phyloP scores from a whole-genome alignment of 2,888 invertebrate species.

The Tiphia femorata region DNA sequence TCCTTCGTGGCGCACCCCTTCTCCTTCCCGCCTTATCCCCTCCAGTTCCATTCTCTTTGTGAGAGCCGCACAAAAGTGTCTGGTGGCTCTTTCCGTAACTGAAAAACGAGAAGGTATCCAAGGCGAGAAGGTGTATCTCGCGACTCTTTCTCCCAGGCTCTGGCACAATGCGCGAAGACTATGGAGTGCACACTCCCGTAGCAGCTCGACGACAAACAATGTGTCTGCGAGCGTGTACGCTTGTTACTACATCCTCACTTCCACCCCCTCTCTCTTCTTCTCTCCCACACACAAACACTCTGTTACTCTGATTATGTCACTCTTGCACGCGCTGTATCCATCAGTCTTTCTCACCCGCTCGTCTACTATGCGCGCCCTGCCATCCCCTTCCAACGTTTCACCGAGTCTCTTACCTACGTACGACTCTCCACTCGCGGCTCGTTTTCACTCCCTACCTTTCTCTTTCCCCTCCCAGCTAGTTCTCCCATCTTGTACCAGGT shows the following conservation, averaged over 20 bases:
- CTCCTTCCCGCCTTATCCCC: background rate
- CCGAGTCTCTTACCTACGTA: no score
- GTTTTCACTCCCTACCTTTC: conserved; percentile 18
- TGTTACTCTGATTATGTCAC: no score
- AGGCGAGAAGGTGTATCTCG: conserved; percentile 16
- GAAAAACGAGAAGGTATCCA: conserved; percentile 18
- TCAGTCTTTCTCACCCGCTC: no score
- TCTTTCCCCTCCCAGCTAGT: conserved; percentile 12
- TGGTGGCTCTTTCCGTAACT: conserved; percentile 35
- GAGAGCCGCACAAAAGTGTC: conserved; percentile 43
- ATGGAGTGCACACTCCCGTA: conserved; percentile 15
- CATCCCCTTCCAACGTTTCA: no score
- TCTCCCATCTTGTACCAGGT: background rate
- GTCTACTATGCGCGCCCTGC: no score
- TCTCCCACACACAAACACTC: conserved; percentile 1
- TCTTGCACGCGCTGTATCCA: no score
- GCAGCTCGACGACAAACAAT: conserved; percentile 37
- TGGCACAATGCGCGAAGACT: conserved; percentile 19
- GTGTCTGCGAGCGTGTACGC: conserved; percentile 27
- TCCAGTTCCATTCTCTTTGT: conserved; percentile 25
- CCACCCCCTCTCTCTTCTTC: conserved; percentile 2
- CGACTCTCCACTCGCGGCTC: no score
- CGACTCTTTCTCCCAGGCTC: conserved; percentile 9
- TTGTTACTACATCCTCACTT: conserved; percentile 14
- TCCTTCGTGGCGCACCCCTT: background rate